Evolutionary conservation across 2,888 invertebrate species (phyloP), one percentile per base, ranked within the genome.

Genomic region (Platypus cylindrus): DNA sequence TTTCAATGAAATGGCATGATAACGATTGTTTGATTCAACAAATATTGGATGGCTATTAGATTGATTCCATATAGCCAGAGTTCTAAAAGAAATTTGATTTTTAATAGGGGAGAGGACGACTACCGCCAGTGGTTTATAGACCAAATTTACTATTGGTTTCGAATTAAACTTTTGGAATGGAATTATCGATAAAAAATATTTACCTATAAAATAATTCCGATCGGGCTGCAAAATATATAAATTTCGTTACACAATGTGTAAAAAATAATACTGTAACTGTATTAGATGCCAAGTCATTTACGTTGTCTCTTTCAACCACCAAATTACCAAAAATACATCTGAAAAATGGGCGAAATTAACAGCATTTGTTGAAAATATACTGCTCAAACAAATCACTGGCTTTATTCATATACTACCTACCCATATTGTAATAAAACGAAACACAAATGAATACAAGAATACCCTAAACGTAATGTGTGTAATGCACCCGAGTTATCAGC

Each of bases 191-290:
- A 3, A 9, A 5, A 13, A n/a, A 11, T n/a, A 37, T 58, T 62
- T 52, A 78, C 78, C 76, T 73, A 62, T 83, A 82, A 52, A 83
- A 79, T 37, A 73, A 66, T 53, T 81, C 81, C 14, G 78, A 75
- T 45, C 77, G 74, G 3, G 77, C 48, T 0, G 77, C 84, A 49
- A 85, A 76, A 59, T 80, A 85, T 8, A 71, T 44, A 45, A 79
- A 64, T 58, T 87, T 86, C 20, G 81, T 78, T 22, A 84, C 52
- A 36, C 77, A 71, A 52, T 86, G 86, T 0, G 78, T 68, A 56
- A 85, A 86, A 63, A 84, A 86, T 9, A 86, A 64, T 0, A 80
- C 70, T 0, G 86, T 86, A 41, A 86, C 82, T 20, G 86, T 84
- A 46, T 85, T 85, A 3, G 82, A 80, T 2, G 72, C 70, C 36